Evolutionary conservation across 1,140 invertebrate species (phyloP).

Genomic region (Heterodera carotae): DNA sequence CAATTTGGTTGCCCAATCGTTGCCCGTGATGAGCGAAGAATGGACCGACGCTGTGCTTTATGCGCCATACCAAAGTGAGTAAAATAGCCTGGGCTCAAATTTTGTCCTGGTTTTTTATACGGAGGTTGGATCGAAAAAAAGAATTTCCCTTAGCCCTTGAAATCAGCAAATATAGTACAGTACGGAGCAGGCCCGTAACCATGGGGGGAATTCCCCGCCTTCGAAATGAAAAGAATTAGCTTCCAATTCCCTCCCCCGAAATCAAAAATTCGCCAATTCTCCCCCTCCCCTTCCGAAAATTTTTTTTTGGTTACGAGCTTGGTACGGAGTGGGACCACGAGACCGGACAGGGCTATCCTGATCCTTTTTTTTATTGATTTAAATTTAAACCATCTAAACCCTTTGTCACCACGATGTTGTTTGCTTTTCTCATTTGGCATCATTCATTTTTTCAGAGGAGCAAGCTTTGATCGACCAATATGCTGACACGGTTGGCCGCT

Average conservation of each 20-base stretch:
- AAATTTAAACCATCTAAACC: neutral
- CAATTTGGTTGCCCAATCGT: neutral
- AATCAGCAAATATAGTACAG: too few species aligned
- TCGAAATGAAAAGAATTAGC: too few species aligned
- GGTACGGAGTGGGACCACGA: too few species aligned
- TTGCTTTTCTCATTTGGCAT: constrained; percentile 8
- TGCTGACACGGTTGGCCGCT: constrained; percentile 45
- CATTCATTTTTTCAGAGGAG: constrained; percentile 53
- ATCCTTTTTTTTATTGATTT: neutral
- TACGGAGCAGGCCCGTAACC: too few species aligned
- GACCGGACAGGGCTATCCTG: too few species aligned
- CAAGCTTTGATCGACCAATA: constrained; percentile 62
- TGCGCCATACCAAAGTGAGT: constrained; percentile 54
- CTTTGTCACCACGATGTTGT: neutral
- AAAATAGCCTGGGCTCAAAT: too few species aligned
- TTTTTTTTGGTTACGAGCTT: too few species aligned
- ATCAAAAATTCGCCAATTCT: too few species aligned
- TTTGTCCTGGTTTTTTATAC: neutral
- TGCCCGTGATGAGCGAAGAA: constrained; percentile 41
- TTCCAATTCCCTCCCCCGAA: too few species aligned
- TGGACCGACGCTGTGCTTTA: constrained; percentile 57
- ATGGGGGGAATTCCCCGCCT: too few species aligned
- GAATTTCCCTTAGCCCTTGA: neutral
- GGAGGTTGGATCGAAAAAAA: neutral
- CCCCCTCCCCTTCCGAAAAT: too few species aligned